Conservation (phyloP, 2,888 invertebrate genomes). For the Athalia rosae region DNA sequence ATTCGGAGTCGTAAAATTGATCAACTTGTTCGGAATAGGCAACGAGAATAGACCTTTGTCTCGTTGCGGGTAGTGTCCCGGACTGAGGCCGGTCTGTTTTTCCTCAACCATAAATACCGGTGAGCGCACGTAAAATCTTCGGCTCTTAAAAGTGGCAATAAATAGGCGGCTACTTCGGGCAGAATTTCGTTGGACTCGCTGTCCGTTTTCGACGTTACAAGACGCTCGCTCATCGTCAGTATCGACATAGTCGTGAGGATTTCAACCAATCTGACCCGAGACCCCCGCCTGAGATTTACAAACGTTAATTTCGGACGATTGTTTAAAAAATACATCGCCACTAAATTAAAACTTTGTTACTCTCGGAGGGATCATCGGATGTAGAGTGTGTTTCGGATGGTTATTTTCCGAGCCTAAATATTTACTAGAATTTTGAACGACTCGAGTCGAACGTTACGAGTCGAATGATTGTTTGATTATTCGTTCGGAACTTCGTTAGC, state of each 20-base stretch:
- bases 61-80: neutral
- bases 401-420: neutral
- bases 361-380: constrained; percentile 26
- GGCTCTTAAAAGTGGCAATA: constrained; percentile 42
- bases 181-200: constrained; percentile 34
- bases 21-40: constrained; percentile 13
- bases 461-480: constrained; percentile 40
- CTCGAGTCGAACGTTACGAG: neutral
- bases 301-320: too few species aligned
- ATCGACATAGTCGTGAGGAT: constrained; percentile 34
- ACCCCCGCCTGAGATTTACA: neutral
- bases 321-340: too few species aligned
- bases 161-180: constrained; percentile 30
- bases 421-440: neutral
- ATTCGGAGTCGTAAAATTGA: constrained; percentile 34
- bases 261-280: constrained; percentile 32
- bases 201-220: constrained; percentile 28
- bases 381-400: constrained; percentile 4
- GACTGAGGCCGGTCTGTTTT: constrained; percentile 14
- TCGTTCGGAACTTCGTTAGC: constrained; percentile 40
- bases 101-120: constrained; percentile 31
- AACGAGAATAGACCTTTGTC: constrained; percentile 29
- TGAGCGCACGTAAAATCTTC: constrained; percentile 31
- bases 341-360: too few species aligned
- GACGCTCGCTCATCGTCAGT: constrained; percentile 18